Base-by-base conservation (phyloP, 2,113 vertebrate species). In the Catharus minimus region DNA sequence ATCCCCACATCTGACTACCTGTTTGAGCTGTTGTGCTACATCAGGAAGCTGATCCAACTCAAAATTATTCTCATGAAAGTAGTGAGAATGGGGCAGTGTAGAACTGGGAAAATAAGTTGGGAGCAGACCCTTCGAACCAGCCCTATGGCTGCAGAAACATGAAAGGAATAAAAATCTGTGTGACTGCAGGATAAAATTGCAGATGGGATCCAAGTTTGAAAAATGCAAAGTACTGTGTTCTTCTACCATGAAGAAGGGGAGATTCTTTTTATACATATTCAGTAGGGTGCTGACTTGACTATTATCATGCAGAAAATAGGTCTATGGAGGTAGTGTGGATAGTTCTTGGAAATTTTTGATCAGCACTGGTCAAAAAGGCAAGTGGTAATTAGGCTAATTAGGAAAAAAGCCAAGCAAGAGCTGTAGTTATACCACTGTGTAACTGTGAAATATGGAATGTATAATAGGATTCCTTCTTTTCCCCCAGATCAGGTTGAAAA, bases 151-250 rank as follows among this genome's bases (percentile, higher is more conserved):
- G 46, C 74, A 85, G 67, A 75, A 89, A 93, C 91, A 92, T 93
- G 56, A 95, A 95, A 93, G 78, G 58, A 82, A 75, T 57, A 91
- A 68, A 85, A 82, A 27, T 82, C 55, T 53, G 30, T 6, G 12
- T 75, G 30, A 32, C 84, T 79, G 41, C 9, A 5, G 86, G 86
- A 86, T 87, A 84, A 92, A 87, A 80, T 79, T 87, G 50, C 78
- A 87, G 87, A 87, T 95, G 75, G 93, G 71, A 92, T 76, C 57
- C 62, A 91, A 89, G 57, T 87, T 73, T 76, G 50, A 66, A 91
- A 95, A 95, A 36, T 85, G 87, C 82, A 39, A 90, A 92, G 66
- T 79, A 93, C 79, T 92, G 81, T 15, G 20, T 85, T 96, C 84
- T 87, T 91, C 55, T 57, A 55, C 44, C 18, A 49, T 58, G 38